Base-by-base conservation (phyloP, 2,888 invertebrate species). In the Oligia latruncula region DNA sequence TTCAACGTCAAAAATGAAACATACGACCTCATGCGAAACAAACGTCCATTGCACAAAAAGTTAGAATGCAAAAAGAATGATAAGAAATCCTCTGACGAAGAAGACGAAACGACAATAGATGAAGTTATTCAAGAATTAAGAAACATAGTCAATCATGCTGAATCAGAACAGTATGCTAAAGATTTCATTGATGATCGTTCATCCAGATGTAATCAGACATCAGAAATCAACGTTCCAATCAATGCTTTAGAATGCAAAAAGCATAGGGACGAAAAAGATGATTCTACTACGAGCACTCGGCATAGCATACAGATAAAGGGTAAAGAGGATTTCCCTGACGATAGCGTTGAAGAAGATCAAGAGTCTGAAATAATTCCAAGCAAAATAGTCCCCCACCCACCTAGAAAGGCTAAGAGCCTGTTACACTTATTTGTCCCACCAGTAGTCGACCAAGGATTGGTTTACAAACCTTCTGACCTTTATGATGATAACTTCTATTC, bases 101-200 rank as follows among this genome's bases (percentile, higher is more conserved):
- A 98, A 91, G 98, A 98, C 78, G 98, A 98, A 94, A 98, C 98
- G 0, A 98, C 98, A 4, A 98, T 99, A 83, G 98, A 98, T 90
- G 98, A 98, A 94, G 98, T 98, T 3, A 98, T 99, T 91, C 98
- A 98, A 93, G 98, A 98, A 93, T 94, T 99, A 62, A 97, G 98
- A 86, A 98, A 98, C 90, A 98, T 99, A 83, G 98, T 98, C 1
- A 98, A 98, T 91, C 98, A 98, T 90, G 98, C 98, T 0, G 98
- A 98, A 94, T 98, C 98, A 0, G 98, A 98, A 93, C 97, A 97
- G 77, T 97, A 97, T 79, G 95, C 96, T 85, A 97, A 96, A 88
- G 96, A 94, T 35, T 95, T 90, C 55, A 82, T 77, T 76, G 95
- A 96, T 74, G 93, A 93, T 68, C 93, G 93, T 75, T 94, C 95